Evolutionary conservation across 2,797 vertebrate species (phyloP).

Genomic region (Pteropus rufus): DNA sequence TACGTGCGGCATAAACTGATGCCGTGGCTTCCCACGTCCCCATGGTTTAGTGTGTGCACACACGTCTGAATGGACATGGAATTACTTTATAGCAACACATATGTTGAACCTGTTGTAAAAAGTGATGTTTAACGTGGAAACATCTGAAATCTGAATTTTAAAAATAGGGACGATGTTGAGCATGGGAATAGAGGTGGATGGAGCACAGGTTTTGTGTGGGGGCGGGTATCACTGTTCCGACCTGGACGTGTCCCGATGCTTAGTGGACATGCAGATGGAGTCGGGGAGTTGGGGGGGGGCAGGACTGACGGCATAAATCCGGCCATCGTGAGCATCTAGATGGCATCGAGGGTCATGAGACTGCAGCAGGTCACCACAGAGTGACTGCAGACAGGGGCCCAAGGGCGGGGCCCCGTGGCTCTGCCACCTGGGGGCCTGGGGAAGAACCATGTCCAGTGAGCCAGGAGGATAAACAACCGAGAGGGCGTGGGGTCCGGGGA

Average conservation of each 20-base stretch:
- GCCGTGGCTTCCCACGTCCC: neutral
- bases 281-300: too few species aligned
- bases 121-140: neutral
- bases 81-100: neutral
- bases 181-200: neutral
- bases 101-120: neutral
- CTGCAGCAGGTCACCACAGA: neutral
- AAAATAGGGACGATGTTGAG: neutral
- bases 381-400: neutral
- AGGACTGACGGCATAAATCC: too few species aligned
- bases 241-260: neutral
- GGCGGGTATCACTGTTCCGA: neutral
- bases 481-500: rapidly evolving
- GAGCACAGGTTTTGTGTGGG: too few species aligned
- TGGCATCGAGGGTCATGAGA: neutral
- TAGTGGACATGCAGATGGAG: too few species aligned
- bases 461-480: too few species aligned
- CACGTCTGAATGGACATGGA: neutral
- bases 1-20: neutral
- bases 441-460: neutral
- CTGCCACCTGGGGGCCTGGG: too few species aligned
- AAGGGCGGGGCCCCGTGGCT: neutral
- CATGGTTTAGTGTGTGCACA: neutral
- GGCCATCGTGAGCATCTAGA: neutral
- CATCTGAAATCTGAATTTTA: neutral